Percentiles rank a stretch among this genome's conserved stretches.
phyloP scores from a whole-genome alignment of 2,797 vertebrate genomes.

The Octomys mimax region DNA sequence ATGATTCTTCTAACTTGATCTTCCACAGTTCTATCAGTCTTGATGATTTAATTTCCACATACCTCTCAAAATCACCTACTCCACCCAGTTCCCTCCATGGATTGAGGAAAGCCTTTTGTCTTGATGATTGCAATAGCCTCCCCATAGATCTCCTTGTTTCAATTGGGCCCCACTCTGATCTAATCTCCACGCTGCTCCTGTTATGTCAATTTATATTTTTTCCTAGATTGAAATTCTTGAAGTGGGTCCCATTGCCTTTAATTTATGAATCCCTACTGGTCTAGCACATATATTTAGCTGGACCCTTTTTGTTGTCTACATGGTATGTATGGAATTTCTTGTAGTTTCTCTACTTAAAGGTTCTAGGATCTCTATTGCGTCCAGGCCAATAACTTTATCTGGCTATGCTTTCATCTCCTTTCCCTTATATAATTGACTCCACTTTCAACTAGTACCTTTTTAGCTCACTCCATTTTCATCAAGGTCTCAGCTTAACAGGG shows the following conservation, averaged over 20 bases:
- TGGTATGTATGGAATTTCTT: background rate
- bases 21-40: background rate
- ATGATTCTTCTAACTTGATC: background rate
- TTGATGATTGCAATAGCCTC: background rate
- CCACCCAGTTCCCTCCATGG: background rate
- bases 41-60: slow-evolving; percentile 8
- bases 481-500: background rate
- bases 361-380: background rate
- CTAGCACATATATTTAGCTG: background rate
- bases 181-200: background rate
- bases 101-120: background rate
- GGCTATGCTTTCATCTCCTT: background rate
- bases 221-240: background rate
- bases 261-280: background rate
- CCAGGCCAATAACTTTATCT: background rate
- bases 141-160: background rate
- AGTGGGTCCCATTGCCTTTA: background rate
- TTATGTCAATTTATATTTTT: background rate
- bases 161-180: background rate
- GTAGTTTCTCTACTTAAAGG: background rate
- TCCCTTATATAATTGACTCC: background rate
- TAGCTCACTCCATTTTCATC: background rate
- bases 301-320: background rate
- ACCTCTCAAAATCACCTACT: background rate
- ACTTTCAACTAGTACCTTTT: background rate